A percentile compares a stretch with the other conserved stretches of the same genome.
Evolutionary conservation across 23 tunicate genomes (phyloP).

Genomic region (Trididemnum miniatum): DNA sequence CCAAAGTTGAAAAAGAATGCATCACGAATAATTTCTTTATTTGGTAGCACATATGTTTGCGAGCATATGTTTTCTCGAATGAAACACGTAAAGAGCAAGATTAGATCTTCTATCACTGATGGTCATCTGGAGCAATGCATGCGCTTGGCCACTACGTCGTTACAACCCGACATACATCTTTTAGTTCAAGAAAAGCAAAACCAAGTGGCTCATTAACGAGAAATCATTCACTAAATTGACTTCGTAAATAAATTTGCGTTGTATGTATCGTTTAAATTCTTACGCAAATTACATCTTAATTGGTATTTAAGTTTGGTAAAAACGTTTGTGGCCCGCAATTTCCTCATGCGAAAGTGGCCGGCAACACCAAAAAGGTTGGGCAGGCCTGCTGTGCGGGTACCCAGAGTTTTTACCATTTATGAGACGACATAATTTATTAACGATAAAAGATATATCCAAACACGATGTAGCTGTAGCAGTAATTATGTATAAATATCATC

Average conservation of each 20-base stretch:
- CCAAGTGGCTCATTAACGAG: constrained; percentile 8
- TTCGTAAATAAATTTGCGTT: not conserved
- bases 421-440: too few relatives aligned
- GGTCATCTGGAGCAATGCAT: constrained; percentile 37
- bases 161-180: constrained; percentile 9
- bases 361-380: constrained; percentile 22
- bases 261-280: not conserved
- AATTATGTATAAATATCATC: too few relatives aligned
- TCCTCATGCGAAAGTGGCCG: constrained; percentile 12
- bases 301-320: constrained; percentile 24
- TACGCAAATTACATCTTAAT: too few relatives aligned
- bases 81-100: constrained; percentile 31
- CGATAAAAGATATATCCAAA: too few relatives aligned
- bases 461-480: too few relatives aligned
- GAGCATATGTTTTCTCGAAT: constrained; percentile 32
- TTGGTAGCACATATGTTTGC: constrained; percentile 34
- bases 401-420: too few relatives aligned
- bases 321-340: constrained; percentile 23
- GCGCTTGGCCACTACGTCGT: constrained; percentile 33
- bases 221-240: not conserved
- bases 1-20: constrained; percentile 24
- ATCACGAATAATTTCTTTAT: constrained; percentile 20
- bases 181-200: constrained; percentile 6
- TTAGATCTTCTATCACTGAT: constrained; percentile 22
- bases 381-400: too few relatives aligned